Evolutionary conservation across 2,113 vertebrate species (phyloP), one percentile per base, ranked within the genome.

Genomic region (Ascaphus truei): DNA sequence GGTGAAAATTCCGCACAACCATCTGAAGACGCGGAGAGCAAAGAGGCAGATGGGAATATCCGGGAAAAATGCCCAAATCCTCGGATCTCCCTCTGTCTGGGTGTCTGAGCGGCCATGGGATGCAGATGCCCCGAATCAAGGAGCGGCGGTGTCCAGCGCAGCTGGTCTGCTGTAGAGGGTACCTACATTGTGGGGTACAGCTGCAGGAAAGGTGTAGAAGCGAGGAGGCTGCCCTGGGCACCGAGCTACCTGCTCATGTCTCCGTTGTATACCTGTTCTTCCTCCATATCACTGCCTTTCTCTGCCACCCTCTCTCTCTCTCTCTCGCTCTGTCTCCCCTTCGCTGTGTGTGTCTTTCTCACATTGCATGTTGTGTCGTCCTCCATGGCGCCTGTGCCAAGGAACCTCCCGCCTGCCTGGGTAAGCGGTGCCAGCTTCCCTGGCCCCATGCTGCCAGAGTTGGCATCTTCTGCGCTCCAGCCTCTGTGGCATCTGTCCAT

Each of bases 401-500:
- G 74, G 41, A 72, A 64, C 61, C 73, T 66, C 72, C 79, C 31
- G 55, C 76, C 81, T 75, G 2, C 13, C 36, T 56, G 5, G 3
- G 78, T 78, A n/a, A 52, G 23, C 62, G 52, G 72, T 62, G 20
- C 64, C 64, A 67, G 1, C 68, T 64, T 71, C 69, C 76, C 78
- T 76, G 85, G 82, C 81, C 83, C 83, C 74, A 4, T 1, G 75
- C 62, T 80, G 81, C 83, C 79, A 83, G 56, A 71, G 74, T 76
- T 78, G 83, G 77, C 73, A 72, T 72, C 59, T 58, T 87, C 75
- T 81, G 75, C 62, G 69, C 73, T 6, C 26, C 74, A 80, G 77
- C 73, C 72, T 79, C 30, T 57, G 74, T 88, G 87, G 88, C 90
- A 86, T 73, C 72, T 77, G 81, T 89, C 88, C 88, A 87, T 85